Evolutionary conservation across 2,888 invertebrate species (phyloP).

Genomic region (Salpingus planirostris): DNA sequence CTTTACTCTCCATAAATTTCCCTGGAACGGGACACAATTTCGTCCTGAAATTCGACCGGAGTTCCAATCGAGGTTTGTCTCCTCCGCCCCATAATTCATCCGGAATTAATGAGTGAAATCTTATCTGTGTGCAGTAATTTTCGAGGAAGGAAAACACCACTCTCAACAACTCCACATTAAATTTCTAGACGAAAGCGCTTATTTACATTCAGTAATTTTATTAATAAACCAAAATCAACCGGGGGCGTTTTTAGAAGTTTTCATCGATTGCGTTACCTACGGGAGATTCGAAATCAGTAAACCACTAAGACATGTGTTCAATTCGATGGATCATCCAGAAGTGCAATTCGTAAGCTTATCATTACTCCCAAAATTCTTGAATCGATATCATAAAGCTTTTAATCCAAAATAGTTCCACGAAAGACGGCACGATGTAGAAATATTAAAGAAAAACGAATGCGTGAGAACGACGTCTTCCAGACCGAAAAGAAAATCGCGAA

Average conservation of each 20-base stretch:
- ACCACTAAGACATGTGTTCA: constrained; percentile 49
- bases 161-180: constrained; percentile 55
- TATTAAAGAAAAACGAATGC: constrained; percentile 47
- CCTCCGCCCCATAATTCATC: too few relatives aligned
- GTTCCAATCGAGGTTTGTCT: constrained; percentile 44
- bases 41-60: constrained; percentile 47
- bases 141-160: constrained; percentile 53
- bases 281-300: constrained; percentile 54
- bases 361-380: too few relatives aligned
- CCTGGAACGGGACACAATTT: constrained; percentile 47
- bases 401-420: constrained; percentile 60
- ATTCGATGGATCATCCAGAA: constrained; percentile 45
- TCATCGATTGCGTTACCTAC: constrained; percentile 55
- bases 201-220: constrained; percentile 50
- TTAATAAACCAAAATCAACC: constrained; percentile 48
- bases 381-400: too few relatives aligned
- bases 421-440: too few relatives aligned
- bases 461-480: too few relatives aligned
- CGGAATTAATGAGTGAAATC: constrained; percentile 1
- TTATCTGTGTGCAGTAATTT: constrained; percentile 46
- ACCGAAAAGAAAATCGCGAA: too few relatives aligned
- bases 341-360: constrained; percentile 52
- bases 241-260: constrained; percentile 52
- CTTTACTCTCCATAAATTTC: constrained; percentile 48
- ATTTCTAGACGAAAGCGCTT: constrained; percentile 45